Conservation (phyloP, 1,140 invertebrate species). For the Ostrea denselamellosa region DNA sequence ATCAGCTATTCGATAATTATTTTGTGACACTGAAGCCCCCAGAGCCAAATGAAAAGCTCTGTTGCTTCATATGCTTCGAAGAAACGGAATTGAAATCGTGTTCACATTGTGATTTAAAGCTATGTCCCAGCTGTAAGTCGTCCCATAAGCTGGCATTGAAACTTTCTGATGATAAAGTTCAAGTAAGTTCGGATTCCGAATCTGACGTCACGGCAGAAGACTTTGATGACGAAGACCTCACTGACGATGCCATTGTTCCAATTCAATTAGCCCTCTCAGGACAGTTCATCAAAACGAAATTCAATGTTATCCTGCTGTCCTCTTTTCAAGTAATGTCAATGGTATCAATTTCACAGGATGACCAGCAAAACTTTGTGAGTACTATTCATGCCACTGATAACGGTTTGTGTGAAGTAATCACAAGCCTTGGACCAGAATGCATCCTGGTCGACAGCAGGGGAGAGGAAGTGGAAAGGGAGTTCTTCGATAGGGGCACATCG, state of each 20-base stretch:
- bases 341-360: background rate
- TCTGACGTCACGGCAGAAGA: background rate
- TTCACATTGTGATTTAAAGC: constrained; percentile 17
- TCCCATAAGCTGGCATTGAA: constrained; percentile 31
- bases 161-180: constrained; percentile 4
- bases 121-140: background rate
- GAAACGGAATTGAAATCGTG: background rate
- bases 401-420: background rate
- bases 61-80: background rate
- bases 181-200: background rate
- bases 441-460: background rate
- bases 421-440: background rate
- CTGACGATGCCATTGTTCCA: background rate
- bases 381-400: background rate
- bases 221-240: background rate
- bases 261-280: constrained; percentile 12
- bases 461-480: background rate
- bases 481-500: background rate
- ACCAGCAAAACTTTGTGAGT: background rate
- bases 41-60: background rate
- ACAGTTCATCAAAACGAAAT: background rate
- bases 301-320: background rate
- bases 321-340: background rate
- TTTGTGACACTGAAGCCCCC: background rate
- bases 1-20: constrained; percentile 23